phyloP scores from a whole-genome alignment of 2,113 vertebrate species.

The Micronycteris hirsuta region DNA sequence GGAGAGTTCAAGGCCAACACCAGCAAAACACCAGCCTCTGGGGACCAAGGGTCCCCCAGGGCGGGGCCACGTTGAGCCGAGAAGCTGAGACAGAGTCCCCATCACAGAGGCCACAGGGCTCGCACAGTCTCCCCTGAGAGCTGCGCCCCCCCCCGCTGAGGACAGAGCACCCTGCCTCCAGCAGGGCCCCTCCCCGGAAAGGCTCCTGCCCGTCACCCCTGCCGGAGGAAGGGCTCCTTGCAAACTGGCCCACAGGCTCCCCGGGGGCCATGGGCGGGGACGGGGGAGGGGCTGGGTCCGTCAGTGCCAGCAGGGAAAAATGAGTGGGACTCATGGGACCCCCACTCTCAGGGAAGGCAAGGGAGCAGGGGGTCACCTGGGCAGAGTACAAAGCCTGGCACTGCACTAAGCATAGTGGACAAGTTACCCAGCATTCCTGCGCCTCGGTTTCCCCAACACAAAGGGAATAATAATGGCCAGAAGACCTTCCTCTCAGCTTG shows the following conservation, averaged over 20 bases:
- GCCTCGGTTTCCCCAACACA: not conserved
- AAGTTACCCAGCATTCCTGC: not conserved
- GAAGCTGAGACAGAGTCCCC: not conserved
- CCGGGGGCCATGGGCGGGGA: rapidly evolving
- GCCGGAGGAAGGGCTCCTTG: not conserved
- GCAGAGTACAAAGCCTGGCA: not conserved
- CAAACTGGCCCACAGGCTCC: not conserved
- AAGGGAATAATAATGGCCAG: rapidly evolving
- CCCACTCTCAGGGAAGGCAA: not conserved
- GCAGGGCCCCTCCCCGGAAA: too few species aligned
- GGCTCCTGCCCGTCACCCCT: not conserved
- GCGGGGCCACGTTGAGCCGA: rapidly evolving
- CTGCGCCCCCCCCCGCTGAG: too few species aligned
- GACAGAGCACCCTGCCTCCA: too few species aligned
- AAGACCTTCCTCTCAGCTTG: not conserved
- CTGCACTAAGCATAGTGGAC: too few species aligned
- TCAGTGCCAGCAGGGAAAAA: not conserved
- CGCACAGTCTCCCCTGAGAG: not conserved
- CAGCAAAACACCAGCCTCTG: not conserved
- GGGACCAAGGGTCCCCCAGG: not conserved
- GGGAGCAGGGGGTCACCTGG: not conserved
- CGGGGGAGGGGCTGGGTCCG: not conserved
- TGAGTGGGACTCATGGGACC: rapidly evolving
- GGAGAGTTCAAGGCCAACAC: not conserved
- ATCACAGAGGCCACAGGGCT: too few species aligned